Evolutionary conservation across 2,888 invertebrate species (phyloP).

Genomic region (Geophilus truncorum): DNA sequence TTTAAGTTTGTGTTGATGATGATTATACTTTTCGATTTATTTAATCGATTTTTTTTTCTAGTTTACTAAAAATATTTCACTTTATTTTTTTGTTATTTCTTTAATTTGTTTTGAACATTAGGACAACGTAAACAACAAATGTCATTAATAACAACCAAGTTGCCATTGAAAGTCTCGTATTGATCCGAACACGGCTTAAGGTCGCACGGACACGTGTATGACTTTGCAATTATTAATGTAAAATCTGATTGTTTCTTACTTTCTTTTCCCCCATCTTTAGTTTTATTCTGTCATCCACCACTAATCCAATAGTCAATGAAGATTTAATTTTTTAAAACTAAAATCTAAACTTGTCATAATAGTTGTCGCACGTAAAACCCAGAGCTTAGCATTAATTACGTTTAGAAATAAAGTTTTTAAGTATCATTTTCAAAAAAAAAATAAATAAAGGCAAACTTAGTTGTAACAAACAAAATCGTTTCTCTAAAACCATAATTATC

Average conservation of each 20-base stretch:
- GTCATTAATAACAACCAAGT: too few species aligned
- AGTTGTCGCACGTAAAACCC: background rate
- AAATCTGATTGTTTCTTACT: background rate
- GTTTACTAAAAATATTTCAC: background rate
- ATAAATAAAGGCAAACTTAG: background rate
- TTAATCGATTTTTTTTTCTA: background rate
- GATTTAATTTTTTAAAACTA: background rate
- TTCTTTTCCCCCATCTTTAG: background rate
- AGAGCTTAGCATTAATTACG: slow-evolving; percentile 5
- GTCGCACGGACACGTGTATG: background rate
- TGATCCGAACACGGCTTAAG: too few species aligned
- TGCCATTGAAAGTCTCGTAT: too few species aligned
- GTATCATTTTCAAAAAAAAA: too few species aligned
- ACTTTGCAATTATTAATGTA: background rate
- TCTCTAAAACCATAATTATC: too few species aligned
- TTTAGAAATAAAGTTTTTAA: background rate
- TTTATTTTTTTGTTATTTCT: background rate
- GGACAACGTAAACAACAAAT: too few species aligned
- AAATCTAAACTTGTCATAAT: slow-evolving; percentile 9
- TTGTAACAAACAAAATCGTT: too few species aligned
- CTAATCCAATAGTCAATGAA: slow-evolving; percentile 18
- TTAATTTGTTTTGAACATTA: too few species aligned
- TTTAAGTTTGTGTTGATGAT: background rate
- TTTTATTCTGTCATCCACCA: background rate
- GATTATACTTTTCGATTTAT: background rate